These are phyloP conservation scores for Ceryle rudis DNA, from an alignment of 2,797 vertebrate species.

Conservation along the genomic window DNA sequence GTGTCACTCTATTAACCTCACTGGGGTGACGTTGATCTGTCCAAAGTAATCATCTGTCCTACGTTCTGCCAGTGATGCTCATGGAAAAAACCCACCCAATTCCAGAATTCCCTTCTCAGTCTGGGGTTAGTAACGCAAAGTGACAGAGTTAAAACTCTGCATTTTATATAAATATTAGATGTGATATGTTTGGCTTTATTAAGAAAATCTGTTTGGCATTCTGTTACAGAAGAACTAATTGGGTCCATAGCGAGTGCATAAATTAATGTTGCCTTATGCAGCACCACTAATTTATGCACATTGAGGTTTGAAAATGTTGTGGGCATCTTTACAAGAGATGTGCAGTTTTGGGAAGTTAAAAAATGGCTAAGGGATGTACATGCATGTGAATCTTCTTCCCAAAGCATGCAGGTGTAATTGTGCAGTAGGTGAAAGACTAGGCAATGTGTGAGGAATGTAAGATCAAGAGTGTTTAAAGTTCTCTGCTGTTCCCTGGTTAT, in stretches of 20 bases:
- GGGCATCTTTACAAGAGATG: background rate
- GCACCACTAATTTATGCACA: conserved; percentile 19
- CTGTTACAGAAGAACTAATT: conserved; percentile 25
- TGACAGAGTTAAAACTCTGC: background rate
- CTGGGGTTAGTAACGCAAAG: background rate
- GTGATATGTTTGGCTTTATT: conserved; percentile 15
- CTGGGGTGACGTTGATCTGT: background rate
- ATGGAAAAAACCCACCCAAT: background rate
- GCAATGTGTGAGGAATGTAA: background rate
- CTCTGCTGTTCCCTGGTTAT: background rate
- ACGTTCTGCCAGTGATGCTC: background rate
- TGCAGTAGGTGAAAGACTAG: background rate
- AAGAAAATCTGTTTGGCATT: conserved; percentile 38
- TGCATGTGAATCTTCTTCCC: background rate
- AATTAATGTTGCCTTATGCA: conserved; percentile 45
- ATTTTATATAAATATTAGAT: background rate
- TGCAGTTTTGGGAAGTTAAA: background rate
- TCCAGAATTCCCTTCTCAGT: background rate
- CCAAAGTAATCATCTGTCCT: background rate
- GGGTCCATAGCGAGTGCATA: background rate
- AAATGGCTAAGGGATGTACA: background rate
- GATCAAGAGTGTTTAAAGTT: background rate
- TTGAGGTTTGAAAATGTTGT: background rate
- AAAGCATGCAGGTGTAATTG: accelerated
- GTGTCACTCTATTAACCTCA: background rate